Percentiles rank a stretch among this genome's conserved stretches.
Conservation (phyloP, 2,113 vertebrate species). For the Ageneiosus marmoratus region DNA sequence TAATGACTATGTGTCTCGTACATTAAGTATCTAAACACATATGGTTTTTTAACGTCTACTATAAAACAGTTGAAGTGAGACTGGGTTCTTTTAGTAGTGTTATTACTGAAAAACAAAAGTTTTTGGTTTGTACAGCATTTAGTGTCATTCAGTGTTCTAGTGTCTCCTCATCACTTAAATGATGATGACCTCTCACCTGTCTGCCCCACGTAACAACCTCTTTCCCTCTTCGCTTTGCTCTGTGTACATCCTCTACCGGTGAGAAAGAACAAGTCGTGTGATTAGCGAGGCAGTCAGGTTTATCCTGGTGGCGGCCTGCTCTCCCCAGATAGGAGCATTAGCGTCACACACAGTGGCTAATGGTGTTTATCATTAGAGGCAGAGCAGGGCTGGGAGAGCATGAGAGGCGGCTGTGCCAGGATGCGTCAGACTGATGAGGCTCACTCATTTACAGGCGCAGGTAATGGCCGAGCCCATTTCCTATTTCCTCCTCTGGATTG, state of each 20-base stretch:
- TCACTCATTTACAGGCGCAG: conserved; percentile 52
- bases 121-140: conserved; percentile 7
- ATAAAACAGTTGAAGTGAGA: not conserved
- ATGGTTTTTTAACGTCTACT: not conserved
- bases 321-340: conserved; percentile 60
- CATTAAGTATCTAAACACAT: conserved; percentile 25
- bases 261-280: conserved; percentile 49
- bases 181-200: conserved; percentile 46
- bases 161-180: conserved; percentile 17
- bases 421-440: conserved; percentile 52
- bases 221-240: conserved; percentile 2
- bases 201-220: conserved; percentile 12
- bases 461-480: conserved; percentile 51
- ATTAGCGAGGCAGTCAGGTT: conserved; percentile 59
- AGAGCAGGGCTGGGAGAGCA: conserved; percentile 45
- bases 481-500: conserved; percentile 51
- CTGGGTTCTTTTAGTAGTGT: not conserved
- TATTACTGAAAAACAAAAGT: conserved; percentile 1
- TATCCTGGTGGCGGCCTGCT: conserved; percentile 55
- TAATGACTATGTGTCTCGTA: conserved; percentile 31
- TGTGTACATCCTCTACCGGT: conserved; percentile 13
- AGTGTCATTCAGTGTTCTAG: not conserved
- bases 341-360: conserved; percentile 55
- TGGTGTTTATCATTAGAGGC: conserved; percentile 63
- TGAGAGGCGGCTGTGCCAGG: conserved; percentile 43